Base-by-base conservation (phyloP, 2,888 invertebrate genomes). In the Sarcophaga caerulescens region DNA sequence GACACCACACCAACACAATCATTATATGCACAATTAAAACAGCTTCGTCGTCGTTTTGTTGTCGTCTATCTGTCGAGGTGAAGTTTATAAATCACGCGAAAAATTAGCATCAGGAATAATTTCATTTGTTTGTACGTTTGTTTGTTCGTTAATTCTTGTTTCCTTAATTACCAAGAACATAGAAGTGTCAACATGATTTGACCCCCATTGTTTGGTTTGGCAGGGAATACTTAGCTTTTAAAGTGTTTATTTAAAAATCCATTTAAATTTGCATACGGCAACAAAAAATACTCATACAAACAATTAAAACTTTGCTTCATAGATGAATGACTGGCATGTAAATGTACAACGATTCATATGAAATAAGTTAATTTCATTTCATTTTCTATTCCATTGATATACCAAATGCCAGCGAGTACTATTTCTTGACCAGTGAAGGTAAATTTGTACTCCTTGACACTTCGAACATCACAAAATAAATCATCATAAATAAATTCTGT, bases 141-240 rank as follows among this genome's bases (percentile, higher is more conserved):
- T 63, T 59, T 35, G n/a, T 71, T 77, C 76, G 81, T 69, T 85
- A 82, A 82, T 77, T 82, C 85, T 83, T 85, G 82, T 87, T 87
- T 81, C 86, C 84, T 84, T 86, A 86, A 86, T 86, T 86, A 81
- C 84, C 74, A 74, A 81, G 84, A 85, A 88, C 88, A 88, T 70
- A 35, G 70, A 85, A 77, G 88, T 88, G 88, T 88, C 88, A 85
- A 88, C 88, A 87, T 87, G 88, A 87, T 85, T 85, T 87, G 88
- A 88, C 88, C 88, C 88, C 85, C 84, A 86, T 81, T 76, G 63
- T 76, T 74, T 60, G 59, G n/a, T 69, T 71, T 76, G 59, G 35
- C 63, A 77, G 69, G 35, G 66, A 82, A 78, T 60, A 75, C 47
- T 77, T 69, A 44, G 74, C 45, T 65, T 45, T 70, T 6, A 52